phyloP scores from a whole-genome alignment of 2,113 vertebrate species.

The Microtus ochrogaster region DNA sequence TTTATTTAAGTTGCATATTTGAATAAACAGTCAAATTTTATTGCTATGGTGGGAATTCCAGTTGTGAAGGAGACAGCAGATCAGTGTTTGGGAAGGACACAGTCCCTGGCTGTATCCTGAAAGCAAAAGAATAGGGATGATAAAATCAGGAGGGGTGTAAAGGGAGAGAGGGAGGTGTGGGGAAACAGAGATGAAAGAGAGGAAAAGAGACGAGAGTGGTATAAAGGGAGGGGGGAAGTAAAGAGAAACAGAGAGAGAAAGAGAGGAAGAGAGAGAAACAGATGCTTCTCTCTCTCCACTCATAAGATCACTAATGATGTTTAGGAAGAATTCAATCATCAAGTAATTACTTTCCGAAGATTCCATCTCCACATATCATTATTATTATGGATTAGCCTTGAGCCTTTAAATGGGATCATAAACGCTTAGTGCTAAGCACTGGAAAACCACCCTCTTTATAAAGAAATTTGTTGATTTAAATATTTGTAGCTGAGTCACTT shows the following conservation, averaged over 20 bases:
- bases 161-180: not conserved
- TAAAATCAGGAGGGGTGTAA: not conserved
- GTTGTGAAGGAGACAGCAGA: too few relatives aligned
- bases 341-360: not conserved
- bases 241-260: not conserved
- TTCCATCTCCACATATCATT: not conserved
- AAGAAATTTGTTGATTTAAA: not conserved
- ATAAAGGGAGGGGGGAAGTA: not conserved
- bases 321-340: not conserved
- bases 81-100: not conserved
- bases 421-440: not conserved
- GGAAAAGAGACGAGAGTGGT: not conserved
- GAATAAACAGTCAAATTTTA: not conserved
- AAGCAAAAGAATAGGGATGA: not conserved
- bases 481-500: not conserved
- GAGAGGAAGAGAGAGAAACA: not conserved
- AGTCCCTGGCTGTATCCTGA: not conserved
- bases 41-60: too few relatives aligned
- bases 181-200: not conserved
- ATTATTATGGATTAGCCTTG: not conserved
- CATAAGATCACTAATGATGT: not conserved
- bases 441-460: not conserved
- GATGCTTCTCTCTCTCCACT: not conserved
- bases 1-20: not conserved
- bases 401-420: not conserved